Evolutionary conservation across 2,888 invertebrate species (phyloP), one percentile per base, ranked within the genome.

Genomic region (Eucera pruinosa): DNA sequence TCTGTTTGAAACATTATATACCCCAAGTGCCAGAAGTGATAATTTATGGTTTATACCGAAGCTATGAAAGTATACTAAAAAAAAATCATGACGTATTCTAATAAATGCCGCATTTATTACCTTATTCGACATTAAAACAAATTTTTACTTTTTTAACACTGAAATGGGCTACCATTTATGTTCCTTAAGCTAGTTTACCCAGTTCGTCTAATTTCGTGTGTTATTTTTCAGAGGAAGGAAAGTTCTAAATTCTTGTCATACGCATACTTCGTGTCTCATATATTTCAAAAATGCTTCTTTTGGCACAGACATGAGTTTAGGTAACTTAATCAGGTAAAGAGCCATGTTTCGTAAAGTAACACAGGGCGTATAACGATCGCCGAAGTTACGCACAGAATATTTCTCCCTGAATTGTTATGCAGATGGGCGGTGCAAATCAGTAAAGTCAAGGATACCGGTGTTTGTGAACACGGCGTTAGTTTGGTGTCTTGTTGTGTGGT

Each of bases 401-500:
- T 74, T 64, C 54, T 57, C 66, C 45, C n/a, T 75, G 60, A 83
- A 78, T 72, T 78, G 73, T 68, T 69, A 71, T 62, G 79, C 36
- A 65, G 74, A 80, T 73, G 50, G 45, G 45, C 33, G 39, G 45
- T 57, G 70, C 66, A 72, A 84, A 75, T 84, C 71, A 60, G 39
- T 54, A 55, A 76, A 80, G 80, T 82, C 70, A 18, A 20, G 74
- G 54, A 54, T 43, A 43, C 43, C 47, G 64, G 68, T 70, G 79
- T 76, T 73, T 50, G 58, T 33, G 74, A 52, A 50, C 72, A 65
- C 57, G 65, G 57, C 82, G 79, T 76, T 82, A 79, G 79, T 79
- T 79, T 64, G 69, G 73, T 55, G 57, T 70, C 80, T 83, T 88
- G 86, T 86, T 85, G 84, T 88, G 88, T 78, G 88, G 88, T 89